These are phyloP conservation scores for Catharus minimus DNA, from an alignment of 2,113 vertebrate species.

Conservation along the genomic window DNA sequence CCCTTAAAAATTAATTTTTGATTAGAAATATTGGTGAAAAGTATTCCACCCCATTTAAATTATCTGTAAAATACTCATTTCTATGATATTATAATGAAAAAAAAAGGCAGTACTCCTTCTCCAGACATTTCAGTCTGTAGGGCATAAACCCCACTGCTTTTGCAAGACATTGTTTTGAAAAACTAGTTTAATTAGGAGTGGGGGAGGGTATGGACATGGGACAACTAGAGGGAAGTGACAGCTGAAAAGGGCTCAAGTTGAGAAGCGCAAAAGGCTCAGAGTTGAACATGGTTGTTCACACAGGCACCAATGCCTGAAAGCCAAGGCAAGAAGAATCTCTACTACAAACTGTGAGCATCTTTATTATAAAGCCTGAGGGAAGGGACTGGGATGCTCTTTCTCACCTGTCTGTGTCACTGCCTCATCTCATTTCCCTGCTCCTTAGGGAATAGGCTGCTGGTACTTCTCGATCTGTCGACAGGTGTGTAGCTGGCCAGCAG, in stretches of 20 bases:
- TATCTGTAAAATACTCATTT: not conserved
- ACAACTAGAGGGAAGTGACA: not conserved
- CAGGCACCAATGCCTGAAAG: not conserved
- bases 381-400: not conserved
- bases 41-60: not conserved
- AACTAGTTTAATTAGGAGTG: not conserved
- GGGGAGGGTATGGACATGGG: not conserved
- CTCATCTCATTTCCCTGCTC: rapidly evolving
- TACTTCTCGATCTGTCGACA: not conserved
- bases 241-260: not conserved
- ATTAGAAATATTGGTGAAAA: not conserved
- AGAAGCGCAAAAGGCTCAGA: not conserved
- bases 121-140: not conserved
- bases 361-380: not conserved
- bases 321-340: not conserved
- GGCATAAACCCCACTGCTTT: not conserved
- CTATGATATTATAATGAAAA: not conserved
- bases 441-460: not conserved
- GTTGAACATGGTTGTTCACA: not conserved
- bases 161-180: not conserved
- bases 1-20: not conserved
- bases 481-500: not conserved
- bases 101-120: not conserved
- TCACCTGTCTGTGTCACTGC: not conserved
- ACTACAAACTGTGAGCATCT: not conserved